Evolutionary conservation across 2,888 invertebrate species (phyloP), one percentile per base, ranked within the genome.

Genomic region (Electrophaes corylata): DNA sequence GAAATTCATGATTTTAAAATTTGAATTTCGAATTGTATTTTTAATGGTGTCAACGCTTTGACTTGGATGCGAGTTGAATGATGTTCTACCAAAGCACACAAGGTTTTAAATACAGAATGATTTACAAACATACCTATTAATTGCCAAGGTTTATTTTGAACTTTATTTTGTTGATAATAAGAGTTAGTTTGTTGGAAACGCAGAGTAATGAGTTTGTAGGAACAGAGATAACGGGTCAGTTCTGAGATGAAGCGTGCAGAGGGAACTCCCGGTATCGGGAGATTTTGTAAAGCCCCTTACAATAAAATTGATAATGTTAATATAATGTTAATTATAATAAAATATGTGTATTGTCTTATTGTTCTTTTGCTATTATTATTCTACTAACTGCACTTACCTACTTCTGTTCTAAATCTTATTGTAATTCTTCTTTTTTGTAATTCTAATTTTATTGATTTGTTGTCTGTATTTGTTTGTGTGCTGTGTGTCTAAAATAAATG

Each of bases 1-100:
- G 70, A 84, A 81, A 58, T 83, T 81, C 83, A 84, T 83, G n/a
- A 60, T 70, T 66, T 37, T n/a, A 18, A 50, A 54, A 39, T 48
- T 48, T 26, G 23, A 31, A 49, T 45, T 62, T 60, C 37, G 4
- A 50, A 58, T 40, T 45, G 41, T 33, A 45, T n/a, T n/a, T n/a
- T n/a, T n/a, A n/a, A n/a, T n/a, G n/a, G n/a, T 53, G 23, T 54
- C 35, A 47, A 46, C 23, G 18, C 31, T 45, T 55, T 45, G 48
- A 43, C 46, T 43, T 14, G n/a, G 52, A 35, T 16, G 35, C 16
- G 14, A 59, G 26, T 19, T 8, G 60, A 58, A 64, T 65, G 63
- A 61, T 61, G 35, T 43, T 49, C 20, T 29, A 43, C 12, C n/a
- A 19, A 6, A 12, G 26, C 41, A 37, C 1, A 20, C 35, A 20